Evolutionary conservation across 2,113 vertebrate genomes (phyloP), one percentile per base, ranked within the genome.

Genomic region (Poeciliopsis prolifica): DNA sequence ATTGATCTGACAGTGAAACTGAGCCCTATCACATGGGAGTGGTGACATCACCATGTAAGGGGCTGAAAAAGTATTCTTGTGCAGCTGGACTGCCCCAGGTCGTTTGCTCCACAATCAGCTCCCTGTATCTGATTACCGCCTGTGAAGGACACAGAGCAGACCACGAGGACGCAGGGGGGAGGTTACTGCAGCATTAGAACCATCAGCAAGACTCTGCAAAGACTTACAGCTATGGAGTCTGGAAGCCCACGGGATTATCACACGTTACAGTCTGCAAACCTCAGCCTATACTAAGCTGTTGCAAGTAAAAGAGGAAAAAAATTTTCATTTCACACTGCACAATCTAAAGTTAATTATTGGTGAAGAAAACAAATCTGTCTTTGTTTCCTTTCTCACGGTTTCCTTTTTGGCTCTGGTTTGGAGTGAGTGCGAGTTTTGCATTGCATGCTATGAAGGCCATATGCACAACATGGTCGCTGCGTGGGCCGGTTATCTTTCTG

Each of bases 1-100:
- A 94, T 94, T 93, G 88, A 94, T 93, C 91, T 81, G 86, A 89
- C 89, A 88, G 92, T 90, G 92, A 93, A 93, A 92, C 88, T 67
- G 77, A 92, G 84, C 82, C 87, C 83, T 70, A 87, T 92, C 90
- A 93, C 89, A 90, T 86, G 89, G 91, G 88, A 85, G 77, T 5
- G 65, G 85, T 93, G 93, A 93, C 92, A 93, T 93, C 92, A 94
- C 88, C 87, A 81, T 88, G 82, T 72, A 66, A 81, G 86, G 85
- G 40, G 83, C 75, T 87, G 90, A 89, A 90, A 85, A 81, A 68
- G 48, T 86, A 88, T 85, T 83, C 86, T 89, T 85, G 88, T 87
- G 88, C 85, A 90, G 87, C 90, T 88, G 88, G 85, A 90, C 70
- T 75, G 86, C 89, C 90, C 88, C 66, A 6, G 86, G 89, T 87